Conservation (phyloP, 2,113 vertebrate genomes). For the Corydoras maculifer region DNA sequence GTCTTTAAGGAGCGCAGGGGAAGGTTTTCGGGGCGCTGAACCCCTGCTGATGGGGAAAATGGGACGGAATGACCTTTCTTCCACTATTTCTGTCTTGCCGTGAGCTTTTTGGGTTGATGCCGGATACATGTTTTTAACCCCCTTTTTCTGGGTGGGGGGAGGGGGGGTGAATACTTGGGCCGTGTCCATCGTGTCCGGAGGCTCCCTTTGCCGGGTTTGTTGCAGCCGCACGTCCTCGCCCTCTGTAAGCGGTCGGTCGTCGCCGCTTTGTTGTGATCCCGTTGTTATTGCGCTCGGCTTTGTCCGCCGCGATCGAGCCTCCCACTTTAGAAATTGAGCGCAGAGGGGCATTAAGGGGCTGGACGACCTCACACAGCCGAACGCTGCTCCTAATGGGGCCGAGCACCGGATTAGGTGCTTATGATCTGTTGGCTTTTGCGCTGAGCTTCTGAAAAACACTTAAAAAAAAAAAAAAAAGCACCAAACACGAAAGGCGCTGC, state of each 20-base stretch:
- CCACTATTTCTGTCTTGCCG: too few relatives aligned
- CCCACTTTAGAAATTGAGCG: constrained; percentile 51
- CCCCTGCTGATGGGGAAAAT: neutral
- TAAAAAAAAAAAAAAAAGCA: constrained; percentile 32
- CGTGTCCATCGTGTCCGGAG: too few relatives aligned
- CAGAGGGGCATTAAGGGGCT: constrained; percentile 50
- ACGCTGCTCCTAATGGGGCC: constrained; percentile 50
- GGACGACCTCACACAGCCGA: constrained; percentile 49
- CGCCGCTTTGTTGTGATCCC: constrained; percentile 35
- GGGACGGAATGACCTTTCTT: neutral
- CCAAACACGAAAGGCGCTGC: constrained; percentile 18
- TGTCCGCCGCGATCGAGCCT: constrained; percentile 50
- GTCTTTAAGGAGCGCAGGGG: neutral
- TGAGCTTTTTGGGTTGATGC: too few relatives aligned
- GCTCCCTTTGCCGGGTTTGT: too few relatives aligned
- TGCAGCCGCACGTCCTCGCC: constrained; percentile 24
- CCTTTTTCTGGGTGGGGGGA: too few relatives aligned
- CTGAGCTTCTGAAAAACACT: constrained; percentile 39
- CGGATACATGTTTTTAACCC: too few relatives aligned
- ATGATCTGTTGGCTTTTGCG: constrained; percentile 41
- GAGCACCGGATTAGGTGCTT: constrained; percentile 43
- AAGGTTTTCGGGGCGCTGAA: neutral
- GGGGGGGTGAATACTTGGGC: too few relatives aligned
- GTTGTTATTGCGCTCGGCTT: constrained; percentile 51
- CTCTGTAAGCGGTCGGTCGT: constrained; percentile 49